Conservation (phyloP, 2,888 invertebrate genomes). For the Drosophila mercatorum region DNA sequence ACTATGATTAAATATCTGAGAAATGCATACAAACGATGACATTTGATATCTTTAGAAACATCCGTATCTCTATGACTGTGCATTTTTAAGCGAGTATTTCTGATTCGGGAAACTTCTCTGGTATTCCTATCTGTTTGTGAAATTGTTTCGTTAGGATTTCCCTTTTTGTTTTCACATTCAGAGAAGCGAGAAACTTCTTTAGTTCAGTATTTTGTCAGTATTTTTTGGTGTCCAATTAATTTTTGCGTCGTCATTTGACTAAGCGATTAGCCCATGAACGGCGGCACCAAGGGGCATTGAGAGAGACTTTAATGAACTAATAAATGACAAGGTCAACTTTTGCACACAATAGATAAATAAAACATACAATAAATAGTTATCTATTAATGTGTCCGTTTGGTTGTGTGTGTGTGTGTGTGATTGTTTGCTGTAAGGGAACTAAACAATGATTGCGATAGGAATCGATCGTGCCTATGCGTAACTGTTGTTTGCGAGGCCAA, state of each 20-base stretch:
- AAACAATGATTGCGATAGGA: conserved; percentile 37
- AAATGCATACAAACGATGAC: not conserved
- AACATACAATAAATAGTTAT: conserved; percentile 20
- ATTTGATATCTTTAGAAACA: not conserved
- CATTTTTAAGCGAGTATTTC: not conserved
- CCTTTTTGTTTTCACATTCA: not conserved
- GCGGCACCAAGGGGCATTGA: conserved; percentile 27
- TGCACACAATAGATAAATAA: conserved; percentile 22
- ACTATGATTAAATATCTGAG: not conserved
- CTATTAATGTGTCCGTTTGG: conserved; percentile 5
- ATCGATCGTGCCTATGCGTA: conserved; percentile 40
- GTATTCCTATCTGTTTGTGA: not conserved
- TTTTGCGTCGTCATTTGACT: conserved; percentile 31
- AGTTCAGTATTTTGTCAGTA: too few relatives aligned
- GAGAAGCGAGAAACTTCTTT: conserved; percentile 2
- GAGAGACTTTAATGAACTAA: conserved; percentile 27
- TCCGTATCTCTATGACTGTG: not conserved
- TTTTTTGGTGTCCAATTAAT: not conserved
- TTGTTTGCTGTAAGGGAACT: conserved; percentile 20
- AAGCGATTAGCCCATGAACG: conserved; percentile 26
- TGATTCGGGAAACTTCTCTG: not conserved
- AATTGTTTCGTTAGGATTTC: not conserved
- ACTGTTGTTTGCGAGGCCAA: conserved; percentile 38
- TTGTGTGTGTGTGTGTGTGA: conserved; percentile 3
- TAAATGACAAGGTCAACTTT: conserved; percentile 43